Evolutionary conservation across 2,888 invertebrate genomes (phyloP), one percentile per base, ranked within the genome.

Genomic region (Zygogramma bicolorata): DNA sequence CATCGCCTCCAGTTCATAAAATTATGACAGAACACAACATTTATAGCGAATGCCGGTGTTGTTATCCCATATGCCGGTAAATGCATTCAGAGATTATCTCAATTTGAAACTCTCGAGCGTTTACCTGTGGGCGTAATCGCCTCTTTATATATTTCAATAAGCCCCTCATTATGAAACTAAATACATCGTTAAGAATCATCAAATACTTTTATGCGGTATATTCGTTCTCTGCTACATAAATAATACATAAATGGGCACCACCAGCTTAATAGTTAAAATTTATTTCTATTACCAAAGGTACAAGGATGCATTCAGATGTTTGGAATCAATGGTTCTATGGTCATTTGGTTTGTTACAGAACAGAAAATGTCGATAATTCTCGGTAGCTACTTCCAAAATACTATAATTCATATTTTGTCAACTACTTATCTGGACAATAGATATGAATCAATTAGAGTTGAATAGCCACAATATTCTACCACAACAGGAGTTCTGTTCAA

Each of bases 171-270:
- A 67, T 63, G 63, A 40, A 29, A 67, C 73, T 70, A 73, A 70
- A 73, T 69, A 69, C 74, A 60, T 74, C 74, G 69, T 74, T 71
- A 71, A 69, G 71, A 65, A 60, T 61, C 68, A 71, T 69, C 66
- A 68, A 65, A 63, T 49, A 59, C 31, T 70, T 58, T 62, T 59
- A 42, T 53, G 25, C 25, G 46, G 38, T 65, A 57, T 65, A 42
- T 68, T 38, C 34, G 71, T 34, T 42, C 63, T 46, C 42, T 27
- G 63, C 22, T 65, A 65, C 68, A 68, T 72, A 72, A 72, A 68
- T 68, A 60, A 69, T 63, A n/a, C 68, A 57, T 53, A 68, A 68
- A 68, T 68, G 58, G n/a, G 18, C n/a, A 61, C 53, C 20, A 27
- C 53, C n/a, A 53, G 53, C 53, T 53, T 27, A 53, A 27, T 1